A percentile compares a stretch with the other conserved stretches of the same genome.
phyloP scores from a whole-genome alignment of 2,113 vertebrate species.

The Lamprotornis superbus region DNA sequence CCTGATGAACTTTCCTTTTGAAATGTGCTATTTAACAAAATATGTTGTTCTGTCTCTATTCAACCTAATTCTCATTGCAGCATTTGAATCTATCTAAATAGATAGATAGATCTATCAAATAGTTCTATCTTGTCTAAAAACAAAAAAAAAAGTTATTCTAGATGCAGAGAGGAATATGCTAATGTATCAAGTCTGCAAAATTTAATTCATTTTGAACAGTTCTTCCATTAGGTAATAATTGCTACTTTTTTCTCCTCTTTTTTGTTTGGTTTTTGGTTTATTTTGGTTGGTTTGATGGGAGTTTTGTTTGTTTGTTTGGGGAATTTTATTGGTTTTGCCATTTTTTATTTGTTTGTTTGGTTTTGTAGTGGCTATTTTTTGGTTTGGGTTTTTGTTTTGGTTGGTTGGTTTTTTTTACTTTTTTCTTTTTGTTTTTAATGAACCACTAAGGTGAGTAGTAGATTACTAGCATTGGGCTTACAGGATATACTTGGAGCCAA shows the following conservation, averaged over 20 bases:
- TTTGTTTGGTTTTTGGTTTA: too few relatives aligned
- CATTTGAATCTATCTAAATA: not conserved
- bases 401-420: not conserved
- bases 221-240: not conserved
- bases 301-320: not conserved
- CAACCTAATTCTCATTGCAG: not conserved
- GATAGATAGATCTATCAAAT: too few relatives aligned
- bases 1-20: not conserved
- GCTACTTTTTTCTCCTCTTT: not conserved
- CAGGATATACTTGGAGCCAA: not conserved
- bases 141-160: not conserved
- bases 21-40: not conserved
- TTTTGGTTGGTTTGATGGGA: not conserved
- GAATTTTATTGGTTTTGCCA: not conserved
- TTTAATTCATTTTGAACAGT: not conserved
- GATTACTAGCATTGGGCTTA: not conserved
- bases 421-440: not conserved
- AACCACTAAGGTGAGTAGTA: not conserved
- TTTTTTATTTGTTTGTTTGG: not conserved
- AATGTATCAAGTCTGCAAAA: not conserved
- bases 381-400: rapidly evolving
- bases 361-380: too few relatives aligned
- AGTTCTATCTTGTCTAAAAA: not conserved
- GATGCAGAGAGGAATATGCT: not conserved
- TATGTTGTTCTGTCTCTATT: not conserved